phyloP scores from a whole-genome alignment of 2,797 vertebrate species.

The Tragelaphus oryx region DNA sequence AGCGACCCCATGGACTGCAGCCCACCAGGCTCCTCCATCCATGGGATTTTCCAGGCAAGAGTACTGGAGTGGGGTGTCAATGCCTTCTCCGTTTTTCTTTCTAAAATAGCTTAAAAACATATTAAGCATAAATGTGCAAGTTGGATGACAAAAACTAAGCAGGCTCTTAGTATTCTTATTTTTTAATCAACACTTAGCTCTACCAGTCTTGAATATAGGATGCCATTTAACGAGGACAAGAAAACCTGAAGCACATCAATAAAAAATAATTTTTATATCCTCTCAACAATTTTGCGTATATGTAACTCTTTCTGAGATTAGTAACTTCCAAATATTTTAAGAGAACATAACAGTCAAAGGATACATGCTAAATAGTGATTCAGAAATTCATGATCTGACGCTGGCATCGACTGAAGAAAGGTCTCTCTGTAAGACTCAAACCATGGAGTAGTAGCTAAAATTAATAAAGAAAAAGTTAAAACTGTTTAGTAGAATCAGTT shows the following conservation, averaged over 20 bases:
- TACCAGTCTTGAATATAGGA: neutral
- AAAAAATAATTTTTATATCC: slow-evolving; percentile 9
- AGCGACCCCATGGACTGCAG: neutral
- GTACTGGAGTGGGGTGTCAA: neutral
- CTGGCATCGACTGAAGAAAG: slow-evolving; percentile 96
- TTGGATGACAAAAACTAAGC: neutral
- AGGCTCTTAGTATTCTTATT: neutral
- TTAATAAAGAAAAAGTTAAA: slow-evolving; percentile 65
- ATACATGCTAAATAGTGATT: slow-evolving; percentile 99
- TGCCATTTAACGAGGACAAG: neutral
- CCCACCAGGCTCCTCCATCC: neutral
- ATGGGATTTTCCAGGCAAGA: neutral
- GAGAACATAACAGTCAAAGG: slow-evolving; percentile 81
- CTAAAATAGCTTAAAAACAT: slow-evolving; percentile 6
- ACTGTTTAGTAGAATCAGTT: slow-evolving; percentile 17
- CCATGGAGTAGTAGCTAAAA: slow-evolving; percentile 96
- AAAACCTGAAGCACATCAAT: slow-evolving; percentile 13
- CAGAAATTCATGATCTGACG: slow-evolving; percentile 96
- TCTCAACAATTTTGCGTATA: slow-evolving; percentile 27
- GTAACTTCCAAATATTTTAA: neutral
- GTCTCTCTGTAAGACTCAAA: slow-evolving; percentile 97
- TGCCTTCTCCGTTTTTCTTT: neutral
- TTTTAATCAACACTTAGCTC: neutral
- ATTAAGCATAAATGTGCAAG: neutral
- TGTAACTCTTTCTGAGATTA: slow-evolving; percentile 43